phyloP scores from a whole-genome alignment of 1,140 invertebrate species.

The Ridgeia piscesae region DNA sequence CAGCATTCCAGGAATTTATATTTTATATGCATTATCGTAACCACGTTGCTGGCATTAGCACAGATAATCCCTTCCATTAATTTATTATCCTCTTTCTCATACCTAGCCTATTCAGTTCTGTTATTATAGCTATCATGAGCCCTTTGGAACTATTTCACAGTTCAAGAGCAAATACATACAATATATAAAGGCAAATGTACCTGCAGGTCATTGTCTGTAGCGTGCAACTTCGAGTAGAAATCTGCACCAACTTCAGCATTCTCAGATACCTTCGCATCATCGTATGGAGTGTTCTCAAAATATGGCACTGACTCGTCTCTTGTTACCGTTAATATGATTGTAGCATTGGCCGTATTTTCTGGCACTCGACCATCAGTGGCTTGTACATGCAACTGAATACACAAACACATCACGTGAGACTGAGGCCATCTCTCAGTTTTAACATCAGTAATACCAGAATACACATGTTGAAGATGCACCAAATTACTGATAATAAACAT shows the following conservation, averaged over 20 bases:
- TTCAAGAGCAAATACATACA: background rate
- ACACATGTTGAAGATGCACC: too few relatives aligned
- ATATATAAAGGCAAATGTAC: background rate
- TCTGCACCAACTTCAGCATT: conserved; percentile 36
- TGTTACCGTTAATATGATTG: conserved; percentile 12
- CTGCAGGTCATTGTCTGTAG: conserved; percentile 19
- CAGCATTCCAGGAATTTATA: too few relatives aligned
- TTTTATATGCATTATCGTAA: too few relatives aligned
- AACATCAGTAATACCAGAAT: too few relatives aligned
- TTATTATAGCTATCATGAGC: too few relatives aligned
- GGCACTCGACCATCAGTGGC: conserved; percentile 19
- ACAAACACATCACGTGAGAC: background rate
- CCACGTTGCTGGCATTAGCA: too few relatives aligned
- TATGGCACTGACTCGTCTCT: conserved; percentile 19
- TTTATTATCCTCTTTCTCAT: too few relatives aligned
- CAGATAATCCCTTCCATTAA: too few relatives aligned
- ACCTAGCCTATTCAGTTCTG: too few relatives aligned
- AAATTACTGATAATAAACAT: too few relatives aligned
- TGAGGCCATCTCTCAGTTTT: too few relatives aligned
- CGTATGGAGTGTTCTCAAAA: conserved; percentile 28
- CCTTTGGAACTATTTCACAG: too few relatives aligned
- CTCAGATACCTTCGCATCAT: conserved; percentile 41
- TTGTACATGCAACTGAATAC: conserved; percentile 30
- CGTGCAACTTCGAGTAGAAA: conserved; percentile 22
- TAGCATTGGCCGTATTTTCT: conserved; percentile 28